Conservation (phyloP, 2,888 invertebrate species). For the Sinohyriopsis cumingii region DNA sequence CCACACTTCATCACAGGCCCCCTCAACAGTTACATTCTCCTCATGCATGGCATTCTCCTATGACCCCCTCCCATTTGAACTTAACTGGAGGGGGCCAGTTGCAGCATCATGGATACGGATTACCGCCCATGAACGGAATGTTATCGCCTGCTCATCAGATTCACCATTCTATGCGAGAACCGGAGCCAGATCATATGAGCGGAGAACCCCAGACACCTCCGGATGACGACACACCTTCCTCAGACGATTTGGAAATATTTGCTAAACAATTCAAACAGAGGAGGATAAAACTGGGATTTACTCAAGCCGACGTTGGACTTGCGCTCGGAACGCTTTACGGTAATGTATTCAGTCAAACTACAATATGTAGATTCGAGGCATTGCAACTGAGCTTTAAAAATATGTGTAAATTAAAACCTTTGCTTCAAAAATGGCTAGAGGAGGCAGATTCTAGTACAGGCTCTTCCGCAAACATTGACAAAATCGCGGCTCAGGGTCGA, state of each 20-base stretch:
- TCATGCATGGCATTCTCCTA: constrained; percentile 93
- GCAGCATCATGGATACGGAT: constrained; percentile 75
- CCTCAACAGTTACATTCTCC: constrained; percentile 78
- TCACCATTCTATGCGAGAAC: constrained; percentile 58
- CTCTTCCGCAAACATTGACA: constrained; percentile 97
- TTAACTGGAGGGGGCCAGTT: constrained; percentile 76
- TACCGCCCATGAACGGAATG: constrained; percentile 81
- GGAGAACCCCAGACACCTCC: constrained; percentile 54
- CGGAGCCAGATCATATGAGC: constrained; percentile 56
- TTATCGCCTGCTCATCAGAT: constrained; percentile 70
- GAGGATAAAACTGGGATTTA: constrained; percentile 98
- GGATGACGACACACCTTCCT: constrained; percentile 93
- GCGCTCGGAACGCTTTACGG: constrained; percentile 99
- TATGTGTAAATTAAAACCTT: constrained; percentile 99
- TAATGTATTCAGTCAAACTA: constrained; percentile 99
- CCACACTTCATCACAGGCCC: constrained; percentile 76
- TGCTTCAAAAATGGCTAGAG: constrained; percentile 99
- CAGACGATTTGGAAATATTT: constrained; percentile 98
- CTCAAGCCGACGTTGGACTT: constrained; percentile 98
- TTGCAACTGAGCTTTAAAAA: constrained; percentile 99
- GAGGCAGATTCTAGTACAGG: constrained; percentile 99
- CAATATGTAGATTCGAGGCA: constrained; percentile 99
- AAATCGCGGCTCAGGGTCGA: constrained; percentile 98
- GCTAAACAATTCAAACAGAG: constrained; percentile 99
- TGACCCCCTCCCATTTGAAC: constrained; percentile 82